Evolutionary conservation across 2,888 invertebrate genomes (phyloP), one percentile per base, ranked within the genome.

Genomic region (Lithophane leautieri): DNA sequence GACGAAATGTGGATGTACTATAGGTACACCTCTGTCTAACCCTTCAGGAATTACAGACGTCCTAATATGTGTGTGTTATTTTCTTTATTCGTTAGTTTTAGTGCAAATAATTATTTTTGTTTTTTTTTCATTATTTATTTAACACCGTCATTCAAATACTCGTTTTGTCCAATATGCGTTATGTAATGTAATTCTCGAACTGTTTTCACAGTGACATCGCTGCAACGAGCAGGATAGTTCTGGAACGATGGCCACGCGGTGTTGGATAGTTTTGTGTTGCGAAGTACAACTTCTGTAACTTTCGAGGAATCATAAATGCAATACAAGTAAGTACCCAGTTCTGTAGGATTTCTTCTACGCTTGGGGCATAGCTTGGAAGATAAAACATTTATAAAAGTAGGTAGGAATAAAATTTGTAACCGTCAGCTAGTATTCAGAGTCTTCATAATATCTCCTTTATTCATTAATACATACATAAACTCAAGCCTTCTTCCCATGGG

Each of bases 281-380:
- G 25, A 54, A 62, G 25, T 44, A 47, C 65, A 56, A 28, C 19
- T 40, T 1, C 19, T 42, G 19, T n/a, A 76, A 76, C 12, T 66
- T 75, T 75, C 16, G 3, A 65, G 16, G 6, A 47, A 76, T 75
- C 28, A 58, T 67, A 56, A 65, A 28, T 58, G n/a, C 56, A 66
- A 28, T 56, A 42, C 6, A 50, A 58, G 16, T 22, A 22, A 28
- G 9, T 63, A n/a, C 28, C 22, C 0, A 19, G 14, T n/a, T 58
- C 50, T 58, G 47, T 42, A 11, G 0, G 4, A 66, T 19, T 66
- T n/a, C 47, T 58, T 25, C 16, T 25, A 16, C 19, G 4, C 40
- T 66, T 42, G n/a, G 16, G 12, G 7, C 25, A 28, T 65, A 25
- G 12, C 40, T 54, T 25, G 7, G 42, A 19, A 12, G 40, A 47